Base-by-base conservation (phyloP, 2,888 invertebrate species). In the Eilema griseolum region DNA sequence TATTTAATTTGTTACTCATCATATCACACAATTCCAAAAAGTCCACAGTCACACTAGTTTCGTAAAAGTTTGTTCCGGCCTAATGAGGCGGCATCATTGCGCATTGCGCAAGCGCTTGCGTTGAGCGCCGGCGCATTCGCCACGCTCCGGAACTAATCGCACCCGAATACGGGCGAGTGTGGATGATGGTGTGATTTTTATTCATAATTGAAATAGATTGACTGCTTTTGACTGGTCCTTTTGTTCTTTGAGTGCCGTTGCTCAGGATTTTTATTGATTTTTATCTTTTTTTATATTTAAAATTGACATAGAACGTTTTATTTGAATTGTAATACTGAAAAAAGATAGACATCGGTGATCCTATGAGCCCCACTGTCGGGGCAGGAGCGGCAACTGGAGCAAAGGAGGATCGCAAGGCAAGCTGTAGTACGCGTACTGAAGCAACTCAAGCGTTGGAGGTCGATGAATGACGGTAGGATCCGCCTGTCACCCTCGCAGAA, bases 101-200 rank as follows among this genome's bases (percentile, higher is more conserved):
- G 92, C 83, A 84, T 91, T 92, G 93, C 93, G 92, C 92, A 91
- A 91, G 89, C 85, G 87, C 85, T 85, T 63, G 83, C 88, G 90
- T 90, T 90, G 85, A 86, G 81, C 91, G 91, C 85, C 85, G 87
- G 86, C 89, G 74, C 87, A 92, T 95, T 94, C 88, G 92, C 88
- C 82, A 89, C 90, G 94, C 90, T 86, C 87, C 87, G 92, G 89
- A 93, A 93, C 94, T 87, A 95, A 95, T 94, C 86, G 85, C 87
- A 83, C 81, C 92, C 91, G 89, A 92, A 93, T 91, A 93, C 91
- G 90, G 90, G 85, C 86, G 83, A 84, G 81, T 83, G 80, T 84
- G 84, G 85, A 86, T 91, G 90, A 89, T 86, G 85, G 86, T 87
- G 88, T 85, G 88, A 87, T 85, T 89, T 86, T 88, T 85, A 85